Base-by-base conservation (phyloP, 2,888 invertebrate species). In the Orthonychiurus folsomi region DNA sequence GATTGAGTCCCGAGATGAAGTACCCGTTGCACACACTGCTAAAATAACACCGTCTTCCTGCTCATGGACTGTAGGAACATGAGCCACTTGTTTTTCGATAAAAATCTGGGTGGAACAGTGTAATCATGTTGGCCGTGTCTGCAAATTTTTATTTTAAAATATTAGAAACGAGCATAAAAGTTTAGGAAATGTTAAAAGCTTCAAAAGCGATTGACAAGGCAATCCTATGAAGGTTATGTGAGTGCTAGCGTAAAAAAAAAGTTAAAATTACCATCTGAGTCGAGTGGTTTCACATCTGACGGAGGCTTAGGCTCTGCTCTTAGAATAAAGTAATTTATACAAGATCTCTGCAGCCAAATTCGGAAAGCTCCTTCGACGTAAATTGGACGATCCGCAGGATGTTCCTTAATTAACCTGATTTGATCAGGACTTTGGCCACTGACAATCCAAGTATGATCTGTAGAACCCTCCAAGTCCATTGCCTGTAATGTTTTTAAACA, bases 371-470 rank as follows among this genome's bases (percentile, higher is more conserved):
- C 96, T 78, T 92, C 89, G 1, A 96, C 87, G 73, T 84, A 87
- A 37, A 95, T 76, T 0, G 85, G 86, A 71, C 81, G 81, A 70
- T 81, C 79, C 64, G 71, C 76, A 0, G 78, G 76, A 78, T 87
- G 89, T 60, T 83, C 80, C 0, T 78, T 76, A 18, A 95, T 75
- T 5, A 96, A 78, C 55, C 84, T 77, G 71, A 82, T 81, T 75
- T 96, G 96, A 0, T 79, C 79, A 9, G 83, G 82, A 77, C 91
- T 89, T 76, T 92, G 92, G 0, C 87, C 89, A 75, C 89, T 91
- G 0, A 93, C 87, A 69, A 96, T 85, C 91, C 94, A 96, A 0
- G 94, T 95, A 73, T 91, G 84, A 74, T 94, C 93, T 50, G 87
- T 75, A 0, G 89, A 83, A 73, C 88, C 87, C 71, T 84, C 81